Evolutionary conservation across 2,113 vertebrate species (phyloP).

Genomic region (Rhinoptilus africanus): DNA sequence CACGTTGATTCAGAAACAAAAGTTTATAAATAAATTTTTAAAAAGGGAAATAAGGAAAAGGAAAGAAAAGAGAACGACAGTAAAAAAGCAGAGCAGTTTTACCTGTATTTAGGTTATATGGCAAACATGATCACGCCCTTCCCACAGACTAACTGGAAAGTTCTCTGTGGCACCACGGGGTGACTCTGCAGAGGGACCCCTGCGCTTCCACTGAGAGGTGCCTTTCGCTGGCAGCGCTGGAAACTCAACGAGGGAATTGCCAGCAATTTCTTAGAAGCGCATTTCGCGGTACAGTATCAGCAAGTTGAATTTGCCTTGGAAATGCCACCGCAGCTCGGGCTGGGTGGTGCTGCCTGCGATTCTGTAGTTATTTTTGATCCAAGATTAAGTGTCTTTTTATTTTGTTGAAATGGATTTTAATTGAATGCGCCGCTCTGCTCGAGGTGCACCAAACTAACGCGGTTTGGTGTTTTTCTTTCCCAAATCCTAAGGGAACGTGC

Average conservation of each 20-base stretch:
- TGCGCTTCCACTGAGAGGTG: background rate
- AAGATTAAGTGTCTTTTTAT: slow-evolving; percentile 51
- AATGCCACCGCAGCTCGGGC: background rate
- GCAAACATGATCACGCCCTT: background rate
- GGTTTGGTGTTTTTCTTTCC: slow-evolving; percentile 70
- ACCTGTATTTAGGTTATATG: background rate
- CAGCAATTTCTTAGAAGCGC: slow-evolving; percentile 29
- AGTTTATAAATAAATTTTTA: background rate
- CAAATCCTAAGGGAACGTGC: slow-evolving; percentile 61
- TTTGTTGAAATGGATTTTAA: slow-evolving; percentile 54
- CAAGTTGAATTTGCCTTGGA: slow-evolving; percentile 52
- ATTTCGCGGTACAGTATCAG: slow-evolving; percentile 19
- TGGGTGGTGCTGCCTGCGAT: slow-evolving; percentile 23
- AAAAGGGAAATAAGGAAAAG: too few relatives aligned
- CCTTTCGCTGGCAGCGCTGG: background rate
- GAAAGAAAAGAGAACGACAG: background rate
- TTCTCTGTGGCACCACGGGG: background rate
- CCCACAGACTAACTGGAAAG: background rate
- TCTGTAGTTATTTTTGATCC: slow-evolving; percentile 5
- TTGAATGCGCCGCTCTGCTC: slow-evolving; percentile 53
- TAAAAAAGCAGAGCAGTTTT: background rate
- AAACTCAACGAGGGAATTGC: slow-evolving; percentile 1
- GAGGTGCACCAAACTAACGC: slow-evolving; percentile 59
- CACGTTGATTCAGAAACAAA: background rate
- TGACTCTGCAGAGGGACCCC: background rate